These are phyloP conservation scores for Dicaeum eximium DNA, from an alignment of 2,113 vertebrate genomes.

Conservation along the genomic window DNA sequence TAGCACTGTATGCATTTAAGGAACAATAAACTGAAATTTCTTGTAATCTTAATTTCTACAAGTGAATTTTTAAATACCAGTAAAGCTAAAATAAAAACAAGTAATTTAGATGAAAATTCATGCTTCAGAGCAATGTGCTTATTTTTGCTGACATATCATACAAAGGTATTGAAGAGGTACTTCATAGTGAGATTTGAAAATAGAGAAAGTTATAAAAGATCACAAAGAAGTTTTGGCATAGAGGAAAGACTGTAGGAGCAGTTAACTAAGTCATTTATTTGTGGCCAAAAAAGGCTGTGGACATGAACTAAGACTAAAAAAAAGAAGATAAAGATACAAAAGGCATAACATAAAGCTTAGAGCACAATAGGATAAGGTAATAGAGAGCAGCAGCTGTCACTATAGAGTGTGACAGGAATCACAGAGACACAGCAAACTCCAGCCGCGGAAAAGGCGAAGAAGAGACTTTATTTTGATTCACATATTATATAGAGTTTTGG, in stretches of 20 bases:
- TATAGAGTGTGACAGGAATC: too few relatives aligned
- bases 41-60: neutral
- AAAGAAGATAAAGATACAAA: neutral
- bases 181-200: neutral
- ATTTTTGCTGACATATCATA: neutral
- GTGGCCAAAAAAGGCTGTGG: neutral
- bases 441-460: too few relatives aligned
- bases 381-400: neutral
- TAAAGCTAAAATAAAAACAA: neutral
- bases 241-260: neutral
- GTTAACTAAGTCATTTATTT: neutral
- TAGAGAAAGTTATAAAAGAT: neutral
- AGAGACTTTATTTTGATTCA: too few relatives aligned
- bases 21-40: neutral
- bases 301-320: neutral
- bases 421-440: too few relatives aligned
- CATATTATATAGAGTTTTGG: too few relatives aligned
- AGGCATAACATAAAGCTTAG: neutral
- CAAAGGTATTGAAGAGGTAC: neutral
- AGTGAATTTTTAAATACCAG: neutral
- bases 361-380: neutral
- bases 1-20: neutral
- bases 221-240: neutral
- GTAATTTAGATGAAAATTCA: neutral
- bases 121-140: neutral